Conservation (phyloP, 37 sponge, comb jelly and placozoan species). For the Corticium candelabrum region DNA sequence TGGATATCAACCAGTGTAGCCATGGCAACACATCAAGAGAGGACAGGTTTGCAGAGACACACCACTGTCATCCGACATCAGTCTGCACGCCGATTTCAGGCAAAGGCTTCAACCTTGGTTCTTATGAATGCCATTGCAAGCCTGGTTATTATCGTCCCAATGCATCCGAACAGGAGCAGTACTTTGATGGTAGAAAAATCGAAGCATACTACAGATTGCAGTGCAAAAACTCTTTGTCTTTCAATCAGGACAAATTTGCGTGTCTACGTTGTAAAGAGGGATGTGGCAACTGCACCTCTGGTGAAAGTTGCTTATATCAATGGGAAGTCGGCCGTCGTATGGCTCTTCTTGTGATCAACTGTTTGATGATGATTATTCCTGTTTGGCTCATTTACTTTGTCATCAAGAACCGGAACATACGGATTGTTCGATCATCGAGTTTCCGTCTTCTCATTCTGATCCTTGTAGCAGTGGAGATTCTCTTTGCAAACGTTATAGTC, state of each 20-base stretch:
- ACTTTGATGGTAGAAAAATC: neutral
- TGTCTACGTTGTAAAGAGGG: neutral
- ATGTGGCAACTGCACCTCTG: neutral
- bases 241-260: neutral
- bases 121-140: neutral
- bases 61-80: neutral
- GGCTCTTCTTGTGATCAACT: neutral
- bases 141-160: neutral
- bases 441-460: neutral
- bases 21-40: neutral
- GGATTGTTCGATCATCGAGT: neutral
- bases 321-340: neutral
- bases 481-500: neutral
- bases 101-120: neutral
- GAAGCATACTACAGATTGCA: neutral
- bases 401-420: neutral
- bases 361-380: neutral
- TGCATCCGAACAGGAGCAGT: neutral
- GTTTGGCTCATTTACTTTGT: neutral
- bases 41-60: neutral
- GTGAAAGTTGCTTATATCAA: neutral
- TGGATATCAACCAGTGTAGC: neutral
- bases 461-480: neutral
- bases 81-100: neutral
- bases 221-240: neutral